phyloP scores from a whole-genome alignment of 2,113 vertebrate genomes.

The Cynopterus brachyotis region DNA sequence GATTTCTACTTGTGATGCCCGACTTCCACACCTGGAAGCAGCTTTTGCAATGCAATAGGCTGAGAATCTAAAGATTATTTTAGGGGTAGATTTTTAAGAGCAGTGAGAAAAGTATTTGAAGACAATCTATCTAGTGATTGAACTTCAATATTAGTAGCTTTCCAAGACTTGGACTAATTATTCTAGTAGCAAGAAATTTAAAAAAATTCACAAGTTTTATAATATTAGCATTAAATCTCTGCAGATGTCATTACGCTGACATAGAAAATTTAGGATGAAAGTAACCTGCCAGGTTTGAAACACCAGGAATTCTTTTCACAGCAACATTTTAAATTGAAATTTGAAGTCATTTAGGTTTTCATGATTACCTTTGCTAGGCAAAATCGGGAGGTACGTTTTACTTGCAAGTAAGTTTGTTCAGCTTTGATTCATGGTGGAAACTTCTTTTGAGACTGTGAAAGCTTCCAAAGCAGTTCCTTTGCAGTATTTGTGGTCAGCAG shows the following conservation, averaged over 20 bases:
- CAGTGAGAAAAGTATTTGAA: constrained; percentile 59
- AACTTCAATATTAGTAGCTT: constrained; percentile 60
- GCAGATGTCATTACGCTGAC: constrained; percentile 65
- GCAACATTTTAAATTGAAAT: constrained; percentile 69
- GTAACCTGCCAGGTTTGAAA: constrained; percentile 66
- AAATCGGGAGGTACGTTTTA: constrained; percentile 65
- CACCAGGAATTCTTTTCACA: constrained; percentile 57
- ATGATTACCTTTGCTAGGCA: constrained; percentile 59
- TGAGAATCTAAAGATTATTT: constrained; percentile 35
- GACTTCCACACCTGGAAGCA: neutral
- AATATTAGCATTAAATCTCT: constrained; percentile 67
- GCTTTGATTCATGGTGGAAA: constrained; percentile 61
- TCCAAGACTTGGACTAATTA: constrained; percentile 68
- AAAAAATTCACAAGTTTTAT: constrained; percentile 62
- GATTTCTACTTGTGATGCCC: neutral
- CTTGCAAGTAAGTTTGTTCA: constrained; percentile 52
- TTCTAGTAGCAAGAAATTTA: constrained; percentile 49
- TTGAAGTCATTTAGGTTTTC: constrained; percentile 64
- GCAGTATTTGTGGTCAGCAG: constrained; percentile 6
- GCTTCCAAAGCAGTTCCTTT: neutral
- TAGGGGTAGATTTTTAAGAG: constrained; percentile 49
- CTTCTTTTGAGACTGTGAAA: constrained; percentile 35
- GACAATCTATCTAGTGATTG: constrained; percentile 61
- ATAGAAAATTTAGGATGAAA: constrained; percentile 74
- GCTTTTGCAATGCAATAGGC: neutral